phyloP scores from a whole-genome alignment of 2,888 invertebrate species.

The Ochropacha duplaris region DNA sequence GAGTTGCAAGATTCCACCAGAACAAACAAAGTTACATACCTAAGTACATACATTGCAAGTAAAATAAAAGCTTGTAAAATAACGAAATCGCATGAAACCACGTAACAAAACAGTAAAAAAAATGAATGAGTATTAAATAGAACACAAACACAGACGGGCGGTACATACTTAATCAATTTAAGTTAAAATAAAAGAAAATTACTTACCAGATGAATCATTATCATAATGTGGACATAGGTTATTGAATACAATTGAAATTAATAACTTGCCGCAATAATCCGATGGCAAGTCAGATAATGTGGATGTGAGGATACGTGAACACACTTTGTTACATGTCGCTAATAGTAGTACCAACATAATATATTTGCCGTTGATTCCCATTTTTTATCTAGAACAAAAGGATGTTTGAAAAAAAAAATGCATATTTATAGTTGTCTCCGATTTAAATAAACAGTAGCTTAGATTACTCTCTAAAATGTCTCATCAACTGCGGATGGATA shows the following conservation, averaged over 20 bases:
- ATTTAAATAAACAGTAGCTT: too few species aligned
- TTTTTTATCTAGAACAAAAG: conserved; percentile 24
- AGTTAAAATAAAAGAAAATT: background rate
- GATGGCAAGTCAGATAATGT: conserved; percentile 31
- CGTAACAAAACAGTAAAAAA: too few species aligned
- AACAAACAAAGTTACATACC: too few species aligned
- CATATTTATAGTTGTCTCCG: too few species aligned
- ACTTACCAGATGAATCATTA: conserved; percentile 40
- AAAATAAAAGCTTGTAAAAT: too few species aligned
- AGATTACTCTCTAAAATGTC: too few species aligned
- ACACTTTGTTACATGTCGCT: conserved; percentile 32
- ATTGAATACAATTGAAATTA: conserved; percentile 32
- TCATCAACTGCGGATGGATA: too few species aligned
- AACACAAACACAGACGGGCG: background rate
- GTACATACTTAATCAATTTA: background rate
- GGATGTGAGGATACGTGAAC: conserved; percentile 51
- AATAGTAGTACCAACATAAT: conserved; percentile 36
- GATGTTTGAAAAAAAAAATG: background rate
- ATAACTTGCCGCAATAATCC: conserved; percentile 35
- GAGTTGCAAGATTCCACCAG: too few species aligned
- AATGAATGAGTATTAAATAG: too few species aligned
- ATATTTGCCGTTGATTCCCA: conserved; percentile 41
- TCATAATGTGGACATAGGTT: conserved; percentile 40
- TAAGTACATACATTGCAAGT: too few species aligned
- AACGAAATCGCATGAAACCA: too few species aligned